These are phyloP conservation scores for Adineta ricciae DNA, from an alignment of 2,888 invertebrate genomes.

Conservation along the genomic window DNA sequence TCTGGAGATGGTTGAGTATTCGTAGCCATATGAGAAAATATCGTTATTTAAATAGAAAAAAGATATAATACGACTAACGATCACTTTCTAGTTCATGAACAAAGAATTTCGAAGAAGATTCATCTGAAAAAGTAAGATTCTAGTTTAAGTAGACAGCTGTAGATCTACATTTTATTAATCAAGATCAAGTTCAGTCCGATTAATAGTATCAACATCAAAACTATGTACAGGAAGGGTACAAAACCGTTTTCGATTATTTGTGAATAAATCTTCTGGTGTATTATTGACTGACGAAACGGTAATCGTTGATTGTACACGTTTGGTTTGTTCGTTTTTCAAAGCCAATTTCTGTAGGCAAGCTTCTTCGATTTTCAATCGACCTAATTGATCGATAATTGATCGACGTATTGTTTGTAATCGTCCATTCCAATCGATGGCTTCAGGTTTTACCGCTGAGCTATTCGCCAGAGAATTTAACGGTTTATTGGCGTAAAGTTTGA, in stretches of 20 bases:
- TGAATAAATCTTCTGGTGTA: not conserved
- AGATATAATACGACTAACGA: no score
- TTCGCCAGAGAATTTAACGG: not conserved
- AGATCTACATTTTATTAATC: not conserved
- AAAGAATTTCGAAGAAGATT: no score
- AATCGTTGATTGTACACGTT: not conserved
- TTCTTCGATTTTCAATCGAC: slow-evolving; percentile 14
- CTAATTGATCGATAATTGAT: not conserved
- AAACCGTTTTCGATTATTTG: not conserved
- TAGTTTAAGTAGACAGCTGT: not conserved
- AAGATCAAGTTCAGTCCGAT: slow-evolving; percentile 3
- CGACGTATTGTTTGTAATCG: not conserved
- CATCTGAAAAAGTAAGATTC: not conserved
- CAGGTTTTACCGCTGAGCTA: not conserved
- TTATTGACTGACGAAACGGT: not conserved
- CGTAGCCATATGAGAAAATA: not conserved
- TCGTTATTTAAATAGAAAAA: no score
- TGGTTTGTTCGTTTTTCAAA: not conserved
- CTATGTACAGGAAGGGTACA: not conserved
- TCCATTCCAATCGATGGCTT: not conserved
- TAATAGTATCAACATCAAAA: not conserved
- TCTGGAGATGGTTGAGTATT: not conserved
- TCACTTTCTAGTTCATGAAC: not conserved
- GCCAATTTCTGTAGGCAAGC: not conserved
- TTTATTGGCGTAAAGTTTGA: not conserved